Percentiles rank a stretch among this genome's conserved stretches.
Evolutionary conservation across 2,113 vertebrate genomes (phyloP).

Genomic region (Mus spicilegus): DNA sequence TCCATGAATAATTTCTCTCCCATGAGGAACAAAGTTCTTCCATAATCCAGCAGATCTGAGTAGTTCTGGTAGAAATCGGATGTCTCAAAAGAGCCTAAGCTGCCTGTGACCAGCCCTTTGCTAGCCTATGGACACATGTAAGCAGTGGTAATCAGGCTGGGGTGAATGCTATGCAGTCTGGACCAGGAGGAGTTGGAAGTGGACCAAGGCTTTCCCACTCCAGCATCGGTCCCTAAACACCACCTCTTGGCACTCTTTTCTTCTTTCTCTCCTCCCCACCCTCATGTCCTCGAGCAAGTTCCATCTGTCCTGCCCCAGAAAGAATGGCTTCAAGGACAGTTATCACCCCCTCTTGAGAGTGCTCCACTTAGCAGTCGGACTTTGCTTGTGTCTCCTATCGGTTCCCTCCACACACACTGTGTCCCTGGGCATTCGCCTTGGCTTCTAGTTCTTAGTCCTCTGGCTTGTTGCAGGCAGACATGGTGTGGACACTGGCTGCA

Average conservation of each 20-base stretch:
- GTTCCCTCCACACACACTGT: neutral
- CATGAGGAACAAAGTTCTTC: neutral
- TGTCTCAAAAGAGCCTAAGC: neutral
- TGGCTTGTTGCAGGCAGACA: neutral
- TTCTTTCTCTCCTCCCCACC: neutral
- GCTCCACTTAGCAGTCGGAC: rapidly evolving
- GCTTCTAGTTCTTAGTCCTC: neutral
- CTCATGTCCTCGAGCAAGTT: neutral
- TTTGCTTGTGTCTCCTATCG: neutral
- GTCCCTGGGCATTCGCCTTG: neutral
- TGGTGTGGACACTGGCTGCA: neutral
- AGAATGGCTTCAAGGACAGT: neutral
- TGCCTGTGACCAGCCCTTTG: neutral
- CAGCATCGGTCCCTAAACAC: rapidly evolving
- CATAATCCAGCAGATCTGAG: neutral
- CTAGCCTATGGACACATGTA: neutral
- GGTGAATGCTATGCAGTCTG: neutral
- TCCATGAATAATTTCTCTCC: neutral
- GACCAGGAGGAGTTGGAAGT: neutral
- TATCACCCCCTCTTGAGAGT: neutral
- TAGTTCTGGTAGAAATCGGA: neutral
- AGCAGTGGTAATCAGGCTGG: neutral
- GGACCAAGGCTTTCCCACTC: neutral
- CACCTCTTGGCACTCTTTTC: neutral
- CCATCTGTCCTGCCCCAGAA: slow-evolving; percentile 21